Percentiles rank a stretch among this genome's conserved stretches.
Conservation (phyloP, 2,888 invertebrate species). For the Epinotia brunnichana region DNA sequence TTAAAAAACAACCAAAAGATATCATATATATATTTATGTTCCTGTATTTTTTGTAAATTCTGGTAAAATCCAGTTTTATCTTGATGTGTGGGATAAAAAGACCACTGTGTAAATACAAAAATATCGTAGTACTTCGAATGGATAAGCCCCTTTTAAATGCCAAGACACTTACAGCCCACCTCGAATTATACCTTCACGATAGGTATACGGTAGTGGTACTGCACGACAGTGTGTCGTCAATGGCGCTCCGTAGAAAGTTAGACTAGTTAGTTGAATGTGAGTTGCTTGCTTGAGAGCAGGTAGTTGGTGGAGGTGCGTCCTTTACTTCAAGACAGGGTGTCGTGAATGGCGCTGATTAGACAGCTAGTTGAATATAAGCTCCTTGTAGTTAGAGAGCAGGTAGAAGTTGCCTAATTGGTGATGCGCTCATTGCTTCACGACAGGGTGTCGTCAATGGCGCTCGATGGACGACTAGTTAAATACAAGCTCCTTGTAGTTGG, state of each 20-base stretch:
- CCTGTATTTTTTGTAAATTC: too few relatives aligned
- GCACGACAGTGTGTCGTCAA: slow-evolving; percentile 3
- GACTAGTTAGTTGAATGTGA: not conserved
- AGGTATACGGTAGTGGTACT: not conserved
- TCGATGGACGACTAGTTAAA: slow-evolving; percentile 88
- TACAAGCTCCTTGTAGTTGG: slow-evolving; percentile 96
- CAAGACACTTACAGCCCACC: too few relatives aligned
- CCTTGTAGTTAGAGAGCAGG: not conserved
- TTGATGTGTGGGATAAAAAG: too few relatives aligned
- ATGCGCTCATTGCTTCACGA: not conserved
- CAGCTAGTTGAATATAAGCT: not conserved
- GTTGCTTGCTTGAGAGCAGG: slow-evolving; percentile 66
- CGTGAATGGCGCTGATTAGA: not conserved
- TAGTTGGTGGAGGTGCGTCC: slow-evolving; percentile 90
- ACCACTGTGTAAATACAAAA: too few relatives aligned
- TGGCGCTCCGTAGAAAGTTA: not conserved
- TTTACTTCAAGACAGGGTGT: not conserved
- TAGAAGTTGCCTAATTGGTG: too few relatives aligned
- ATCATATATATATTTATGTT: too few relatives aligned
- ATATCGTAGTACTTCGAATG: too few relatives aligned
- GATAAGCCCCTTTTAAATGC: too few relatives aligned
- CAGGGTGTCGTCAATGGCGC: not conserved
- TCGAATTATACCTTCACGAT: too few relatives aligned
- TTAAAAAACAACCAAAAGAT: not conserved
- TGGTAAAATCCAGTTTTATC: too few relatives aligned